These are phyloP conservation scores for Leptinotarsa defecta DNA, from an alignment of 1,140 invertebrate species.

Conservation along the genomic window DNA sequence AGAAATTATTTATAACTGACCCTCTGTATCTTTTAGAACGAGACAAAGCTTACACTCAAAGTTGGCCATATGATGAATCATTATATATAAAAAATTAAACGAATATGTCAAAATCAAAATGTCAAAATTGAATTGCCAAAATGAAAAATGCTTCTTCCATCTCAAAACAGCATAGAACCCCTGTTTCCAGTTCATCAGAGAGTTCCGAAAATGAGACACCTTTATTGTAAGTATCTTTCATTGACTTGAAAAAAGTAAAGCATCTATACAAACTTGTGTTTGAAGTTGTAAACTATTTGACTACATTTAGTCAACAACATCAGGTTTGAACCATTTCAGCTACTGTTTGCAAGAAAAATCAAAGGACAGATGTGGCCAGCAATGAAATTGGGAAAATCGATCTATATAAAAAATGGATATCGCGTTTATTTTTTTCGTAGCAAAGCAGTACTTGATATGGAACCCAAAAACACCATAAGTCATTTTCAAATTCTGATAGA, in stretches of 20 bases:
- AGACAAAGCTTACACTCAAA: too few relatives aligned
- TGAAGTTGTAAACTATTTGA: not conserved
- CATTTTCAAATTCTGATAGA: constrained; percentile 26
- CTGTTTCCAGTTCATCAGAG: not conserved
- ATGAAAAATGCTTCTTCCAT: not conserved
- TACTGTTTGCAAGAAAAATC: constrained; percentile 34
- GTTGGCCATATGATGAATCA: too few relatives aligned
- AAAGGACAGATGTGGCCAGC: constrained; percentile 34
- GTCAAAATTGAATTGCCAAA: not conserved
- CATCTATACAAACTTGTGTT: not conserved
- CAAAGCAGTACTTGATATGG: constrained; percentile 33
- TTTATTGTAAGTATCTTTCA: not conserved
- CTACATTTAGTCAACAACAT: constrained; percentile 4
- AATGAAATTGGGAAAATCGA: constrained; percentile 21
- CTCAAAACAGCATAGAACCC: not conserved
- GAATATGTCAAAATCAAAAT: not conserved
- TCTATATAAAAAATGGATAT: constrained; percentile 18
- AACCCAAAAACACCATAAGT: constrained; percentile 20
- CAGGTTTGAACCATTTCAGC: constrained; percentile 40
- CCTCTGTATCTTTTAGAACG: too few relatives aligned
- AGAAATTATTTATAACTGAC: too few relatives aligned
- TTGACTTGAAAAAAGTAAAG: not conserved
- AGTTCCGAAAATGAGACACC: not conserved
- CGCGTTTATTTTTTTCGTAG: constrained; percentile 38
- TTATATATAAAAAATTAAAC: too few relatives aligned